Base-by-base conservation (phyloP, 2,113 vertebrate species). In the Ondatra zibethicus region DNA sequence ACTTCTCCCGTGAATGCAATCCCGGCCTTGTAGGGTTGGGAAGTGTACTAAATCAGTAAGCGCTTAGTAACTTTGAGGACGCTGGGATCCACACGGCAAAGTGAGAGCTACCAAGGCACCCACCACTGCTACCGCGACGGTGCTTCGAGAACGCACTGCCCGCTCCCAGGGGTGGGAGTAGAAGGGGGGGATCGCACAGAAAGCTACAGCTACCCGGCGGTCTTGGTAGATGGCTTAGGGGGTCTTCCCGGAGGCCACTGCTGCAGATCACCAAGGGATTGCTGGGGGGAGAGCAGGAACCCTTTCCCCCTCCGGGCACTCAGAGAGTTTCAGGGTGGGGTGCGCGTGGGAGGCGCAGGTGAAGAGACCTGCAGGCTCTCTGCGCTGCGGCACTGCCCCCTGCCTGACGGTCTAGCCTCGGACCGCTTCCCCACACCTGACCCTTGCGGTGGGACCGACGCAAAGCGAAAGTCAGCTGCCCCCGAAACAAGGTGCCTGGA, bases 311-410 rank as follows among this genome's bases (percentile, higher is more conserved):
- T 85, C n/a, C 7, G 1, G 25, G 39, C 7, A 19, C 73, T 3
- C 19, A 0, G 36, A 47, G 58, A 88, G 93, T 92, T 95, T 93
- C 96, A 89, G 90, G 91, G 88, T 36, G 66, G 52, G 58, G 75
- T 25, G 85, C 29, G 33, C 47, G 55, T 55, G 66, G 95, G 92
- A 65, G 93, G 93, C 45, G 68, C 96, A 76, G 94, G 97, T 97
- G 97, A 66, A 77, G 7, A 5, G 10, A 61, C 45, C 11, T 31
- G 11, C 2, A 2, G 3, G 52, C 29, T 5, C 52, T 13, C 52
- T 33, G 42, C 52, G 42, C 70, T 1, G 39, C 36, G 23, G 65
- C 47, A 31, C 16, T 29, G 89, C 92, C 90, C 95, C 81, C 93
- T 97, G 92, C 21, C 47, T 16, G 2, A 1, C 17, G 12, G 19